Conservation (phyloP, 2,113 vertebrate genomes). For the Brachyhypopomus occidentalis region DNA sequence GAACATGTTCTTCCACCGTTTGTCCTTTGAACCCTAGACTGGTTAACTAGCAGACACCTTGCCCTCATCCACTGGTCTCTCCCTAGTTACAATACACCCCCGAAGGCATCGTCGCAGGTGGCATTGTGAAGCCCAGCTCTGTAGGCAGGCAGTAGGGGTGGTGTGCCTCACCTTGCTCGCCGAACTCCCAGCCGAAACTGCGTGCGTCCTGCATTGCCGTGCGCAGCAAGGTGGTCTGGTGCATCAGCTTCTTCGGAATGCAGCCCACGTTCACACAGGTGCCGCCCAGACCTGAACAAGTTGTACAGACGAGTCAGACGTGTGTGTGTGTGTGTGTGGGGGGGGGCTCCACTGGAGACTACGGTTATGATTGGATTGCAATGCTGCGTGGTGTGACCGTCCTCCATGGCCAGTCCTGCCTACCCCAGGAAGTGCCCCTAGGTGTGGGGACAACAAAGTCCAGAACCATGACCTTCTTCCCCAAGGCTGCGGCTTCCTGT, state of each 20-base stretch:
- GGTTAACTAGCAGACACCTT: too few species aligned
- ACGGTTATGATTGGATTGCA: too few species aligned
- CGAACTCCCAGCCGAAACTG: constrained; percentile 91
- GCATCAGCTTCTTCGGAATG: constrained; percentile 98
- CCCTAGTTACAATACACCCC: too few species aligned
- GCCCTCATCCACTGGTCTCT: too few species aligned
- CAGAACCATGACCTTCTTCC: constrained; percentile 93
- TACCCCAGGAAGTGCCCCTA: constrained; percentile 92
- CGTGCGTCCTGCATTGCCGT: constrained; percentile 85
- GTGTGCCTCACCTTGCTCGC: constrained; percentile 76
- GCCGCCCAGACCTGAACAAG: constrained; percentile 86
- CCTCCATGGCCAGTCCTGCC: constrained; percentile 37
- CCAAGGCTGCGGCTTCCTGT: constrained; percentile 88
- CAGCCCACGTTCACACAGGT: constrained; percentile 97
- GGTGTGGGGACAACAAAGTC: constrained; percentile 93
- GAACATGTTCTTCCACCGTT: too few species aligned
- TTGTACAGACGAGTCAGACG: not conserved
- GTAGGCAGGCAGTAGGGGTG: too few species aligned
- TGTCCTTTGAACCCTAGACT: too few species aligned
- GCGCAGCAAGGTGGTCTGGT: constrained; percentile 88
- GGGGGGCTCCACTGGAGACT: too few species aligned
- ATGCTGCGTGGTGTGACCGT: not conserved
- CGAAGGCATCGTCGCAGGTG: too few species aligned
- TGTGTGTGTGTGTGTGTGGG: too few species aligned
- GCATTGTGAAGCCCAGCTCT: too few species aligned